Evolutionary conservation across 1,140 invertebrate species (phyloP), one percentile per base, ranked within the genome.

Genomic region (Diorhabda carinulata): DNA sequence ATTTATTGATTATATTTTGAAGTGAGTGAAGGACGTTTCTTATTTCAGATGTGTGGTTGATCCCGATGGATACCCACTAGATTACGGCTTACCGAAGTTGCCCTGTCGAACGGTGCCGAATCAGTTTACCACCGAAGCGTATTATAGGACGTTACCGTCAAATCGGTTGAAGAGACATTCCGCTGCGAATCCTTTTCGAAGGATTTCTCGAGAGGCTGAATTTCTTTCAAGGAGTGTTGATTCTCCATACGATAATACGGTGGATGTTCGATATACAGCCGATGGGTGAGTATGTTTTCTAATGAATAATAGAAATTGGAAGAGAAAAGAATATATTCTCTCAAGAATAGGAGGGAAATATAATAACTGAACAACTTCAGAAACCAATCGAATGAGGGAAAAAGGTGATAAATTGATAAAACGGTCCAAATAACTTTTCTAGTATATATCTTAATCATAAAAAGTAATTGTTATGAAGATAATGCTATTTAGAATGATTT

Each of bases 41-140:
- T 45, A 9, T 70, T 72, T 4, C 68, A 74, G 73, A 61, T 43
- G 62, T 58, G 82, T 82, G 58, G 81, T 92, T 68, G 91, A 91
- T 66, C 86, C 85, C 52, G 91, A 92, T 67, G 90, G 90, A 0
- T 93, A 92, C 78, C 90, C 91, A 0, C 83, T 91, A 10, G 92
- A 94, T 74, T 94, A 91, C 71, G 92, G 91, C 63, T 80, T 92
- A 8, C 91, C 90, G 2, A 91, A 91, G 76, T 83, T 90, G 43
- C 82, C 73, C 52, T 72, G 70, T 64, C 69, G 73, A 60, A 59
- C 68, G 7, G 47, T 52, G 4, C 47, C 47, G 47, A 52, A 52
- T 4, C 47, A 68, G 8, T 71, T 43, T 43, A 66, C 25, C 44
- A 67, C 65, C 67, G 75, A 76, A 43, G 82, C 85, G 56, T 90